These are phyloP conservation scores for Mastomys coucha DNA, from an alignment of 2,113 vertebrate species.

Conservation along the genomic window DNA sequence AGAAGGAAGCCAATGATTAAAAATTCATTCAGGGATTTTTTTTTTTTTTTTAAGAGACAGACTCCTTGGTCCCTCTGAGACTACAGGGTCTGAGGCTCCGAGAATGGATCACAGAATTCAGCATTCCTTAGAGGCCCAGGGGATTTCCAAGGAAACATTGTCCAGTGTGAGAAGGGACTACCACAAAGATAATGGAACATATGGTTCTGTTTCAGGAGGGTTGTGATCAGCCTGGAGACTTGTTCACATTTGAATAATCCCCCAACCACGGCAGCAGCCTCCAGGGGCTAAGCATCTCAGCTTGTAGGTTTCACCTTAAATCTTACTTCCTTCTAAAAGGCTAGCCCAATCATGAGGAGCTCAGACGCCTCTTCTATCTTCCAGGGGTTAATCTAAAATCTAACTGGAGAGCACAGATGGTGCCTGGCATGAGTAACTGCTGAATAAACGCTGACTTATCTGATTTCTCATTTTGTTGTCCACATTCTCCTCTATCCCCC, in stretches of 20 bases:
- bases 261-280: background rate
- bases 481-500: background rate
- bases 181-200: background rate
- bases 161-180: background rate
- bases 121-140: background rate
- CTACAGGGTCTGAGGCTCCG: background rate
- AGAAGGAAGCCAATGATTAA: background rate
- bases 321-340: background rate
- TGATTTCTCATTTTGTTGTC: no score
- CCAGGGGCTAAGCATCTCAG: background rate
- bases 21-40: background rate
- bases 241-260: background rate
- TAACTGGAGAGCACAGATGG: background rate
- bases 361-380: no score
- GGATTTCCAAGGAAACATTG: background rate
- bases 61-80: background rate
- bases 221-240: background rate
- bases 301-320: background rate
- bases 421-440: background rate
- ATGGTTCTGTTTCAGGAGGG: background rate
- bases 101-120: background rate
- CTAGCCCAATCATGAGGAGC: background rate
- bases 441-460: background rate
- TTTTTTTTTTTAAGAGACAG: background rate
- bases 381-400: background rate